Percentiles rank a stretch among this genome's conserved stretches.
These are phyloP conservation scores for Entomobrya proxima DNA, from an alignment of 2,888 invertebrate genomes.

Conservation along the genomic window DNA sequence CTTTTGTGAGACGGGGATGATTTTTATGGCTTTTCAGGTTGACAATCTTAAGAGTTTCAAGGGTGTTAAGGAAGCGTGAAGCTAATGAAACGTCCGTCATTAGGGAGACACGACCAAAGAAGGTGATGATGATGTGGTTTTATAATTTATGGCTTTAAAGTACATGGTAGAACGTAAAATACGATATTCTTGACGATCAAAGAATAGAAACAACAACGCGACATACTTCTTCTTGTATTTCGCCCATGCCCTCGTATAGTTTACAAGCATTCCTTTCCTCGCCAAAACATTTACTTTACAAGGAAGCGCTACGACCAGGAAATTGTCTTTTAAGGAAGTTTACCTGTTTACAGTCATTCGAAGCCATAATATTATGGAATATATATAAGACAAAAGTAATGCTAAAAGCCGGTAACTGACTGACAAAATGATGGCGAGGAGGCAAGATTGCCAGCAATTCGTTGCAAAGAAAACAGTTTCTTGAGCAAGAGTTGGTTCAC, in stretches of 20 bases:
- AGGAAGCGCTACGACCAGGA: no score
- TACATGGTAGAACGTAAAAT: conserved; percentile 1
- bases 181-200: not conserved
- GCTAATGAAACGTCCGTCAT: conserved; percentile 59
- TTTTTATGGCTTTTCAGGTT: not conserved
- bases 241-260: no score
- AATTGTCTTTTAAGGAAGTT: no score
- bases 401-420: no score
- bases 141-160: conserved; percentile 41
- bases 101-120: not conserved
- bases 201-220: not conserved
- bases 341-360: no score
- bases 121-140: conserved; percentile 24
- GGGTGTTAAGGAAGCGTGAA: conserved; percentile 8
- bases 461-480: not conserved
- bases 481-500: not conserved
- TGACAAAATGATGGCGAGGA: no score
- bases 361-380: no score
- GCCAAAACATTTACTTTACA: no score
- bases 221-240: not conserved
- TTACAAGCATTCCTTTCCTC: no score
- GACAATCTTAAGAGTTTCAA: not conserved
- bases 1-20: not conserved
- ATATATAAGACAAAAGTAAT: no score
- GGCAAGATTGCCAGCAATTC: no score